Evolutionary conservation across 2,888 invertebrate genomes (phyloP).

Genomic region (Tetropium fuscum): DNA sequence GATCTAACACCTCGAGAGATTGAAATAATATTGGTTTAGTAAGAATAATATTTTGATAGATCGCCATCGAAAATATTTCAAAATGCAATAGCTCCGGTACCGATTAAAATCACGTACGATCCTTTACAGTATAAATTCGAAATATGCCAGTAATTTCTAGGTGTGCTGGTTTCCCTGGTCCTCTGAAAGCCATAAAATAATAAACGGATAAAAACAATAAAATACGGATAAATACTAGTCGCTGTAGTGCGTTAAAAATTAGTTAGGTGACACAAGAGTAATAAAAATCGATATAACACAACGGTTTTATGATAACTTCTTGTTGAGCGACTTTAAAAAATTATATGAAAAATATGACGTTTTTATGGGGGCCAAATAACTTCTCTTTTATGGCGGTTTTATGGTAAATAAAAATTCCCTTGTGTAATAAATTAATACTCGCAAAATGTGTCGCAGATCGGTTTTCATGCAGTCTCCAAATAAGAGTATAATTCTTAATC

Average conservation of each 20-base stretch:
- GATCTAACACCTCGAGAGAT: constrained; percentile 14
- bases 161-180: background rate
- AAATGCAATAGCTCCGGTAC: too few relatives aligned
- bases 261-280: background rate
- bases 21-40: constrained; percentile 21
- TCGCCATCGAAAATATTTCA: background rate
- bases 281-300: background rate
- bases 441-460: constrained; percentile 42
- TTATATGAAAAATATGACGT: constrained; percentile 21
- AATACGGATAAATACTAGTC: background rate
- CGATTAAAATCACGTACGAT: too few relatives aligned
- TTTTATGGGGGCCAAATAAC: constrained; percentile 29
- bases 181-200: background rate
- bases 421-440: constrained; percentile 37
- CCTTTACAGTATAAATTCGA: background rate
- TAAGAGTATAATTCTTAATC: too few relatives aligned
- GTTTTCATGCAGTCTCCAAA: too few relatives aligned
- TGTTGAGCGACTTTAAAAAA: background rate
- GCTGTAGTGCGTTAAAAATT: background rate
- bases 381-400: constrained; percentile 32
- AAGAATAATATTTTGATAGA: constrained; percentile 9
- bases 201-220: background rate
- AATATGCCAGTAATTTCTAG: background rate
- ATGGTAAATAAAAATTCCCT: constrained; percentile 38
- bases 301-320: constrained; percentile 8